Percentiles rank a stretch among this genome's conserved stretches.
Conservation (phyloP, 2,888 invertebrate species). For the Apotomis betuletana region DNA sequence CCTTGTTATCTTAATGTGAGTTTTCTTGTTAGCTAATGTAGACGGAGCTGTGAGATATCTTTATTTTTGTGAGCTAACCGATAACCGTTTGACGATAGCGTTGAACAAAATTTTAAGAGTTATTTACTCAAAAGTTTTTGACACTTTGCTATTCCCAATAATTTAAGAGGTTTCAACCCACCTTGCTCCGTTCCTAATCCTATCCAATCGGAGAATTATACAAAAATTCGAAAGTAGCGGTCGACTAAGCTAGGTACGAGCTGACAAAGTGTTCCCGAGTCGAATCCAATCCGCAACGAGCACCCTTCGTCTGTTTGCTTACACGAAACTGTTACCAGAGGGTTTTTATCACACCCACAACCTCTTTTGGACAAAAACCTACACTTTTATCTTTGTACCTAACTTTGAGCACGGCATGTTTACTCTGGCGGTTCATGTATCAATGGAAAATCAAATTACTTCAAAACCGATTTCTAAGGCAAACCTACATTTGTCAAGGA, state of each 20-base stretch:
- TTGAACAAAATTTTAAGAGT: too few species aligned
- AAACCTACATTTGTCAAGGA: too few species aligned
- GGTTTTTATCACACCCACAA: slow-evolving; percentile 15
- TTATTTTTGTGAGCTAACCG: too few species aligned
- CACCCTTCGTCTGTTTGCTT: slow-evolving; percentile 16
- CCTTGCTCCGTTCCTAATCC: background rate
- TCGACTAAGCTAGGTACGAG: slow-evolving; percentile 4
- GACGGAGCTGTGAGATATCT: too few species aligned
- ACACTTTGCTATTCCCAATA: background rate
- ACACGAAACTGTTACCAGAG: slow-evolving; percentile 18
- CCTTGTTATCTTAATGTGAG: too few species aligned
- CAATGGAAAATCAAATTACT: background rate
- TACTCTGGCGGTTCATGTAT: background rate
- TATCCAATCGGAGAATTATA: background rate
- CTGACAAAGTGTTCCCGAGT: slow-evolving; percentile 18
- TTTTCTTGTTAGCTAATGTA: too few species aligned
- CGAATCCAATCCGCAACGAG: slow-evolving; percentile 39
- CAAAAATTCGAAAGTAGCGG: background rate
- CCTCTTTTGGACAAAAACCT: slow-evolving; percentile 1
- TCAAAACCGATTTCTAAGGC: background rate
- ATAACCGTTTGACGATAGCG: too few species aligned
- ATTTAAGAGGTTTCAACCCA: background rate
- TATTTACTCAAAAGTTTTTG: too few species aligned
- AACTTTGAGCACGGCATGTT: background rate
- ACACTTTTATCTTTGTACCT: slow-evolving; percentile 10